Percentiles rank a stretch among this genome's conserved stretches.
phyloP scores from a whole-genome alignment of 1,140 invertebrate species.

The Drosophila carrolli region DNA sequence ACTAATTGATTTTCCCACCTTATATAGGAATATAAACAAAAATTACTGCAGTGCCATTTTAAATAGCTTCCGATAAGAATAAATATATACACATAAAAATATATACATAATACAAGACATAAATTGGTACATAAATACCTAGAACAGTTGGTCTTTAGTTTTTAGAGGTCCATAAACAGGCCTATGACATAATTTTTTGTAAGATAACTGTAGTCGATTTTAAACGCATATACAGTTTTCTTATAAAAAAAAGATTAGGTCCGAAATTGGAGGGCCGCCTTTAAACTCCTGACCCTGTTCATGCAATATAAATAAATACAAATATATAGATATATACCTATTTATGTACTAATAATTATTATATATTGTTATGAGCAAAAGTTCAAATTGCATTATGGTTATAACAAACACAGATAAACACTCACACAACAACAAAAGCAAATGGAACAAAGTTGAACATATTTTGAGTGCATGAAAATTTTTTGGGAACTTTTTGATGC shows the following conservation, averaged over 20 bases:
- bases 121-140: conserved; percentile 60
- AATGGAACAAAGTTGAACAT: conserved; percentile 82
- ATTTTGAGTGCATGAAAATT: conserved; percentile 68
- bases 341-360: conserved; percentile 69
- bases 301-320: conserved; percentile 53
- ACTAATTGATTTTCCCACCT: conserved; percentile 85
- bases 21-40: conserved; percentile 79
- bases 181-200: neutral
- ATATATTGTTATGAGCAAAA: conserved; percentile 80
- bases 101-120: conserved; percentile 44
- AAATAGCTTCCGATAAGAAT: conserved; percentile 84
- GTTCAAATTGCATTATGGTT: conserved; percentile 79
- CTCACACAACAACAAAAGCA: conserved; percentile 57
- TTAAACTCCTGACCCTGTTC: conserved; percentile 18
- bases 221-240: neutral
- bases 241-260: neutral
- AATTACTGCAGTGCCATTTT: conserved; percentile 84
- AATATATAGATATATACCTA: conserved; percentile 60
- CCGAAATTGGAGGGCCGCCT: neutral
- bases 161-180: neutral
- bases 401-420: conserved; percentile 30
- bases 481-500: conserved; percentile 78
- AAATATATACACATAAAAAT: conserved; percentile 54
- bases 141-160: conserved; percentile 42
- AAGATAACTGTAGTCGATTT: neutral